Evolutionary conservation across 2,113 vertebrate genomes (phyloP).

Genomic region (Ardeotis arabs): DNA sequence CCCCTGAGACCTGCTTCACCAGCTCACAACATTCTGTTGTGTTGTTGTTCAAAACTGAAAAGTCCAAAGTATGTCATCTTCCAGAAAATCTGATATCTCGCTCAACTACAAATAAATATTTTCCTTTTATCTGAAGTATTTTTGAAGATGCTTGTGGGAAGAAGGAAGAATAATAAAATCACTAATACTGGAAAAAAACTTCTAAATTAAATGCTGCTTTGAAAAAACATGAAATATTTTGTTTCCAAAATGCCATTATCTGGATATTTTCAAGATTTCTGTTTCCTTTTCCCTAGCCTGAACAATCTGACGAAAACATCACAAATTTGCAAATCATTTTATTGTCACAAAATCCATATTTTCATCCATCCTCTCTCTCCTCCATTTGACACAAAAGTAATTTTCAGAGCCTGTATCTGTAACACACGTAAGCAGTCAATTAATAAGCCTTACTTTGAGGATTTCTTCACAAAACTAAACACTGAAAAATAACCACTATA

Average conservation of each 20-base stretch:
- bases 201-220: not conserved
- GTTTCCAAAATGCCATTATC: not conserved
- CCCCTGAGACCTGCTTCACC: not conserved
- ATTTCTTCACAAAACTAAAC: not conserved
- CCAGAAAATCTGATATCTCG: not conserved
- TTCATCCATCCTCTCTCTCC: not conserved
- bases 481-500: not conserved
- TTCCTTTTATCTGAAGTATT: not conserved
- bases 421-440: not conserved
- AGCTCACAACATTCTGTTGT: rapidly evolving
- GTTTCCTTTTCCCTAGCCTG: not conserved
- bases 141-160: not conserved
- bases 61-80: not conserved
- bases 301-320: not conserved
- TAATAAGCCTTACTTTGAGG: not conserved
- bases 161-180: not conserved
- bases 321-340: not conserved
- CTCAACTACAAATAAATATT: not conserved
- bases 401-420: not conserved
- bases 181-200: not conserved
- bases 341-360: not conserved
- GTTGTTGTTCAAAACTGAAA: not conserved
- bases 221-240: not conserved
- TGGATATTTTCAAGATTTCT: not conserved
- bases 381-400: not conserved